phyloP scores from a whole-genome alignment of 2,888 invertebrate genomes.

The Caenorhabditis plicata region DNA sequence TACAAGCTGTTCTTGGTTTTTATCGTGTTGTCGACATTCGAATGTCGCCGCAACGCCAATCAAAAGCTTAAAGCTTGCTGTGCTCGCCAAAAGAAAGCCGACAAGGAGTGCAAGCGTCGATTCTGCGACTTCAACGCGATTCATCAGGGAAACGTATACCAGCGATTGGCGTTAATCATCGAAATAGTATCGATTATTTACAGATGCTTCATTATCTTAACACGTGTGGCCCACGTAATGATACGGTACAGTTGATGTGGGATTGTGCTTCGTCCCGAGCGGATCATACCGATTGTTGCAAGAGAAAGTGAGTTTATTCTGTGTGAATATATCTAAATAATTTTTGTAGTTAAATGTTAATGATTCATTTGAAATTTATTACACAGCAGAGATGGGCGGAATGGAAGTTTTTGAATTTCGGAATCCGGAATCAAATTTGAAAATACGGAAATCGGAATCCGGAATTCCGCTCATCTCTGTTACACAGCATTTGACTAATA shows the following conservation, averaged over 20 bases:
- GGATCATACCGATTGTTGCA: constrained; percentile 61
- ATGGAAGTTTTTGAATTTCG: background rate
- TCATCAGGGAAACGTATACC: constrained; percentile 54
- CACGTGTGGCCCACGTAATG: constrained; percentile 52
- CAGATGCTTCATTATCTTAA: constrained; percentile 55
- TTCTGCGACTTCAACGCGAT: constrained; percentile 61
- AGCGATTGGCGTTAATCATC: background rate
- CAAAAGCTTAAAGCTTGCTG: constrained; percentile 59
- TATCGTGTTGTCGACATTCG: no score
- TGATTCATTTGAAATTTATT: no score
- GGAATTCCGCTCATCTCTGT: no score
- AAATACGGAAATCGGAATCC: no score
- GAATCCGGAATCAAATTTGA: no score
- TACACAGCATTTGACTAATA: no score
- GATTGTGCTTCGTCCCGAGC: constrained; percentile 57
- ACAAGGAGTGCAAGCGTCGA: constrained; percentile 55
- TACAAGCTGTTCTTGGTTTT: no score
- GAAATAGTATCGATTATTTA: background rate
- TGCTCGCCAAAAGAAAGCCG: constrained; percentile 58
- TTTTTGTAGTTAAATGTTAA: no score
- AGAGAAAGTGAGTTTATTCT: constrained; percentile 45
- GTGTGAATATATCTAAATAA: background rate
- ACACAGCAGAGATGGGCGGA: no score
- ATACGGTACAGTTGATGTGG: constrained; percentile 60
- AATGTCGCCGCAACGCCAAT: constrained; percentile 44